These are phyloP conservation scores for Heteromormyrus szaboi DNA, from an alignment of 2,797 vertebrate species.

Conservation along the genomic window DNA sequence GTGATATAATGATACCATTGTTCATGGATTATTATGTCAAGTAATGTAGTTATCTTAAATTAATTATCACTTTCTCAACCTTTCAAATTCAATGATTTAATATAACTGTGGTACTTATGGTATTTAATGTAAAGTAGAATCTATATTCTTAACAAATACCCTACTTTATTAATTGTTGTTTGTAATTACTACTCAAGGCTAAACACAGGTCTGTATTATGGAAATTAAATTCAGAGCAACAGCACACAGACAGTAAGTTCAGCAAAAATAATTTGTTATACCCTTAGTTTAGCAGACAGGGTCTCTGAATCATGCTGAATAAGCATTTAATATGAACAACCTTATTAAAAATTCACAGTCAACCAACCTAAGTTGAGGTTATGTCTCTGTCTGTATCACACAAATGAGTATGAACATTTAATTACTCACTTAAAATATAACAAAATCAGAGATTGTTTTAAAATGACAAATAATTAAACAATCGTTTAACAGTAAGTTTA, in stretches of 20 bases:
- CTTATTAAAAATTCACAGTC: not conserved
- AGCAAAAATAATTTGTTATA: not conserved
- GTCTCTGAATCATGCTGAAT: not conserved
- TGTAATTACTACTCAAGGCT: not conserved
- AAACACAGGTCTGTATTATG: not conserved
- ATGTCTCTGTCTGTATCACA: not conserved
- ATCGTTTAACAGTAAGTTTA: not conserved
- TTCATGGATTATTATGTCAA: conserved; percentile 11
- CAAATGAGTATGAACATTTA: not conserved
- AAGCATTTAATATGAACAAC: conserved; percentile 3
- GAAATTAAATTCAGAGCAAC: not conserved
- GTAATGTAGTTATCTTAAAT: conserved; percentile 8
- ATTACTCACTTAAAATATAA: not conserved
- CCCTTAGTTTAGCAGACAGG: not conserved
- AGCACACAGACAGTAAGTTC: not conserved
- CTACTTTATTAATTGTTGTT: not conserved
- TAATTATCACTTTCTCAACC: conserved; percentile 3
- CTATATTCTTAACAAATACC: not conserved
- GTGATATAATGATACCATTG: not conserved
- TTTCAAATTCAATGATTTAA: not conserved
- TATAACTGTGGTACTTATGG: not conserved
- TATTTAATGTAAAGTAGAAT: not conserved
- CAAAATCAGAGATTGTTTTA: not conserved
- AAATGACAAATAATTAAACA: not conserved
- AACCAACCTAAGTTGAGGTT: not conserved